phyloP scores from a whole-genome alignment of 2,113 vertebrate genomes.

The Tupaia tana region DNA sequence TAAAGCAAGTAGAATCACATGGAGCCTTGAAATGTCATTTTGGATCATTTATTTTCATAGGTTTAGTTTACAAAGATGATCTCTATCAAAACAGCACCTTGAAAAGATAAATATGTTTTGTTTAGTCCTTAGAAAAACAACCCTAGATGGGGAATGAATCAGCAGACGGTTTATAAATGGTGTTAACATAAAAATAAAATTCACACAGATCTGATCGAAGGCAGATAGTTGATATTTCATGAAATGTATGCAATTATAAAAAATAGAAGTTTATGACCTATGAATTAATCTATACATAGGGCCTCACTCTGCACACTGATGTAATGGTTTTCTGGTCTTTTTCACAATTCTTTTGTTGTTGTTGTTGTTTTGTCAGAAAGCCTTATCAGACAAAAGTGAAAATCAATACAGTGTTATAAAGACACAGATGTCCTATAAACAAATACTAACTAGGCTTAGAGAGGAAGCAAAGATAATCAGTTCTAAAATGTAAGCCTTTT shows the following conservation, averaged over 20 bases:
- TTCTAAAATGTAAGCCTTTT: neutral
- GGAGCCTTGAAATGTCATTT: neutral
- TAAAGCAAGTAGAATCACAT: neutral
- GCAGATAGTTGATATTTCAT: neutral
- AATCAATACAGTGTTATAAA: conserved; percentile 38
- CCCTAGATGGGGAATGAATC: neutral
- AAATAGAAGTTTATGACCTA: conserved; percentile 37
- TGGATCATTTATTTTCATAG: neutral
- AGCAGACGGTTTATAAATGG: neutral
- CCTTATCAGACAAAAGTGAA: conserved; percentile 50
- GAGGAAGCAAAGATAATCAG: conserved; percentile 25
- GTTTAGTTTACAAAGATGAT: neutral
- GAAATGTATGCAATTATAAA: conserved; percentile 48
- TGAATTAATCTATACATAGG: conserved; percentile 21
- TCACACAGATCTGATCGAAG: neutral
- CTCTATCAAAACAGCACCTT: conserved; percentile 2
- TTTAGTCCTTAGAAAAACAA: conserved; percentile 1
- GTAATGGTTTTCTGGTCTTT: conserved; percentile 17
- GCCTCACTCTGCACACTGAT: neutral
- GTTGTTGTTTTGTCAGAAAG: neutral
- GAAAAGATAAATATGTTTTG: conserved; percentile 30
- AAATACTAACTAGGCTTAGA: conserved; percentile 36
- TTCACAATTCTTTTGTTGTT: conserved; percentile 35
- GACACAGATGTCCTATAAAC: conserved; percentile 20
- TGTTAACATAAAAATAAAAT: conserved; percentile 39